Conservation (phyloP, 64 coral and sea anemone genomes). For the Stylophora pistillata region DNA sequence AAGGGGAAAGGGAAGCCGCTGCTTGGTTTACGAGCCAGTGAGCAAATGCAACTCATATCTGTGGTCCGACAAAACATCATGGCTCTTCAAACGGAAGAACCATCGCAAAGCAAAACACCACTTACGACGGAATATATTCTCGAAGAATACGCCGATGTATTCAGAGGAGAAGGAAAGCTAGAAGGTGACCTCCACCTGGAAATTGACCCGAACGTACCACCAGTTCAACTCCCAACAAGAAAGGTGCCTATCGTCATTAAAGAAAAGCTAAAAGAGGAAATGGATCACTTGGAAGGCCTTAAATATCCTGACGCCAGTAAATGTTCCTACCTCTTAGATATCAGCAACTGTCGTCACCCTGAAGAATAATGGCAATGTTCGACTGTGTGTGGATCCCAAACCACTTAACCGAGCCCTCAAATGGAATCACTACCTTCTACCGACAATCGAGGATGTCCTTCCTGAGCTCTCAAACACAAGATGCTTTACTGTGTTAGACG, state of each 20-base stretch:
- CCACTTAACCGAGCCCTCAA: conserved; percentile 53
- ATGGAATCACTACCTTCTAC: too few relatives aligned
- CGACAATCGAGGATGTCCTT: too few relatives aligned
- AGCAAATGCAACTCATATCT: conserved; percentile 65
- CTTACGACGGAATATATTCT: too few relatives aligned
- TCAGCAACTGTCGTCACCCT: conserved; percentile 18
- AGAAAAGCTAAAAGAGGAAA: conserved; percentile 56
- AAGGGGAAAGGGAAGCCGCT: conserved; percentile 37
- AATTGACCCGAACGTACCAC: too few relatives aligned
- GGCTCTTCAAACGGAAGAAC: too few relatives aligned
- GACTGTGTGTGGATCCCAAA: conserved; percentile 44
- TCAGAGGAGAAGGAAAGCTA: too few relatives aligned
- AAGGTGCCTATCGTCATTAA: conserved; percentile 55
- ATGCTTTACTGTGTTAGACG: too few relatives aligned
- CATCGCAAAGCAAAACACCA: too few relatives aligned
- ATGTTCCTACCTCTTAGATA: conserved; percentile 46
- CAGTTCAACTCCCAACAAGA: conserved; percentile 45
- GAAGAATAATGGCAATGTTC: conserved; percentile 41
- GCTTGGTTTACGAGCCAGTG: conserved; percentile 34
- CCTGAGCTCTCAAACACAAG: too few relatives aligned
- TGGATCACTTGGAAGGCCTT: conserved; percentile 27
- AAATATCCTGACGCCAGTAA: conserved; percentile 42
- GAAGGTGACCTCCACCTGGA: too few relatives aligned
- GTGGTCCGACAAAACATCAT: too few relatives aligned
- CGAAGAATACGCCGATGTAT: too few relatives aligned